These are phyloP conservation scores for Oplegnathus fasciatus DNA, from an alignment of 2,113 vertebrate genomes.

Conservation along the genomic window DNA sequence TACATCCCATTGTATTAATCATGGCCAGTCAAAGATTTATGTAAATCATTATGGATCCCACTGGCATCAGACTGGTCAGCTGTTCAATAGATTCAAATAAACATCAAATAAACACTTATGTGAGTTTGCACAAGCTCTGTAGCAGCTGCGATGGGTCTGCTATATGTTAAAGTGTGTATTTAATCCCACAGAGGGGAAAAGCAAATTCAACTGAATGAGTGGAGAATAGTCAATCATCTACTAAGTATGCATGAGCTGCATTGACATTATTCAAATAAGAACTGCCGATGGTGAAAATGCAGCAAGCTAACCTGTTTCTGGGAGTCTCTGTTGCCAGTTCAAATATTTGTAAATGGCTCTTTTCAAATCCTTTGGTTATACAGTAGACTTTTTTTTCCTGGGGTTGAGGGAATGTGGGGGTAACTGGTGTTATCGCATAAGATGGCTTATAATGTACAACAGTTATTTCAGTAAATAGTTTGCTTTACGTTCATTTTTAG, in stretches of 20 bases:
- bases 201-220: constrained; percentile 3
- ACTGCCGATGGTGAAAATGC: constrained; percentile 29
- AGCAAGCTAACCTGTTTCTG: constrained; percentile 40
- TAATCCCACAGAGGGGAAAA: constrained; percentile 21
- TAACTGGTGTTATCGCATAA: neutral
- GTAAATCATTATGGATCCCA: neutral
- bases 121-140: neutral
- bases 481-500: neutral
- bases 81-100: neutral
- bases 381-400: neutral
- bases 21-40: neutral
- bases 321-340: constrained; percentile 30
- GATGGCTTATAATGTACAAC: neutral
- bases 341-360: constrained; percentile 45
- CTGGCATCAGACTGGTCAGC: neutral
- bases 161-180: constrained; percentile 5
- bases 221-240: constrained; percentile 37
- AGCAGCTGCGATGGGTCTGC: neutral
- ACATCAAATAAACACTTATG: neutral
- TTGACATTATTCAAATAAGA: constrained; percentile 62
- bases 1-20: too few relatives aligned
- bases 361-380: constrained; percentile 2
- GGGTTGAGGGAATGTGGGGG: neutral
- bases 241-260: constrained; percentile 55
- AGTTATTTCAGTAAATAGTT: neutral